phyloP scores from a whole-genome alignment of 2,797 vertebrate genomes.

The Mionectes olivaceus region DNA sequence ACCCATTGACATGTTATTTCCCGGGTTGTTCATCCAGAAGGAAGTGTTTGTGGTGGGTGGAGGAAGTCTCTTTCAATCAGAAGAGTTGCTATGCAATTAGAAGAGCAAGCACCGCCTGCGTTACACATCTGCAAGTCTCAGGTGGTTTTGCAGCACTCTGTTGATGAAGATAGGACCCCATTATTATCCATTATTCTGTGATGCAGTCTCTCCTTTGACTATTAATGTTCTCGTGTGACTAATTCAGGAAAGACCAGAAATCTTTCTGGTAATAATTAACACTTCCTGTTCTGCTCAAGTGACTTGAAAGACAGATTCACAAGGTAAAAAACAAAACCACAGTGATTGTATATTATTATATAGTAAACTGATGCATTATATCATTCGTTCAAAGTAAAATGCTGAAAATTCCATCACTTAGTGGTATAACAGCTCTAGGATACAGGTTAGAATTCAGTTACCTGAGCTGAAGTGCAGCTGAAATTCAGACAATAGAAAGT shows the following conservation, averaged over 20 bases:
- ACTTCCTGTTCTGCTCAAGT: conserved; percentile 38
- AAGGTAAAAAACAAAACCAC: not conserved
- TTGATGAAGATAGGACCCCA: conserved; percentile 26
- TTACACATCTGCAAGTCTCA: conserved; percentile 31
- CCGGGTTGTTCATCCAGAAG: not conserved
- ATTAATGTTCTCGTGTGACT: conserved; percentile 35
- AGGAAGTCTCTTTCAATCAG: conserved; percentile 22
- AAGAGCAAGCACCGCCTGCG: conserved; percentile 6
- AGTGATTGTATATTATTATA: not conserved
- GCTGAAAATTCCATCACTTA: not conserved
- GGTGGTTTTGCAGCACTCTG: conserved; percentile 26
- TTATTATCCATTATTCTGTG: conserved; percentile 56
- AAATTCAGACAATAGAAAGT: conserved; percentile 14
- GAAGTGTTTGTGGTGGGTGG: conserved; percentile 42
- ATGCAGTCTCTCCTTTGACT: conserved; percentile 20
- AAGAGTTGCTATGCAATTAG: conserved; percentile 47
- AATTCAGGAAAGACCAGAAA: conserved; percentile 52
- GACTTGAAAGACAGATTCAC: not conserved
- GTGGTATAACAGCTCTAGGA: not conserved
- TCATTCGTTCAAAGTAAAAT: not conserved
- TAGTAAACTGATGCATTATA: not conserved
- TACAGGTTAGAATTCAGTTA: not conserved
- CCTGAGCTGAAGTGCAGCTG: not conserved
- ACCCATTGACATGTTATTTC: not conserved
- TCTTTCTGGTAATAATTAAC: conserved; percentile 52